Conservation (phyloP, 1,140 invertebrate species). For the Lepidotrigona ventralis region DNA sequence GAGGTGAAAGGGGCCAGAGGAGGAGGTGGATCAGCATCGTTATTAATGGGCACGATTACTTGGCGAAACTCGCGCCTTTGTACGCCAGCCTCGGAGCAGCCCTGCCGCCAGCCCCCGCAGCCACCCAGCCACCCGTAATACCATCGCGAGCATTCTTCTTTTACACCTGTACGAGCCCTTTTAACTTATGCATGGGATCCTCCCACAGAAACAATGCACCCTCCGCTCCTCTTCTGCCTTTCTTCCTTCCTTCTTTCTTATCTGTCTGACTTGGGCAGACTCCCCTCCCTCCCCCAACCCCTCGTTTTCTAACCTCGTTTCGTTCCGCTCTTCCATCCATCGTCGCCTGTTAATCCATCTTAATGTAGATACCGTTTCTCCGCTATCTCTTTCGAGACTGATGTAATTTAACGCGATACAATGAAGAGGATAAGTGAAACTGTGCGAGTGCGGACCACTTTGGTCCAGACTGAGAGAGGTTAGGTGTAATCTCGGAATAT, state of each 20-base stretch:
- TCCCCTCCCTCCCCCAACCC: too few species aligned
- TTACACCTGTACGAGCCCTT: slow-evolving; percentile 77
- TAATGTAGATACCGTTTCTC: too few species aligned
- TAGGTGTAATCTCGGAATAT: too few species aligned
- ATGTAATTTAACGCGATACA: too few species aligned
- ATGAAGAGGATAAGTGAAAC: too few species aligned
- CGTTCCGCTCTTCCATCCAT: not conserved
- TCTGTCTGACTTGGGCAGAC: not conserved
- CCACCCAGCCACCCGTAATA: slow-evolving; percentile 62
- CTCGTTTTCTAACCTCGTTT: not conserved
- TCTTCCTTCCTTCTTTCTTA: slow-evolving; percentile 1
- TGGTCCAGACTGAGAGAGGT: too few species aligned
- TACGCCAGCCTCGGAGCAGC: slow-evolving; percentile 49
- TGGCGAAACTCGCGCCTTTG: slow-evolving; percentile 75
- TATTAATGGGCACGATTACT: slow-evolving; percentile 78
- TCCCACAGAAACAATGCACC: slow-evolving; percentile 79
- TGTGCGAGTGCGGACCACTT: too few species aligned
- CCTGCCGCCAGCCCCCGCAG: slow-evolving; percentile 35
- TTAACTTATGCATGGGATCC: slow-evolving; percentile 78
- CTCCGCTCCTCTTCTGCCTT: slow-evolving; percentile 47
- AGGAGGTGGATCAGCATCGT: slow-evolving; percentile 69
- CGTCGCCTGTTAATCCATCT: slow-evolving; percentile 21
- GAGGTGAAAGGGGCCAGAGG: slow-evolving; percentile 14
- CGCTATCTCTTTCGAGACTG: too few species aligned
- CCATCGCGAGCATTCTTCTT: slow-evolving; percentile 71